Conservation (phyloP, 1,140 invertebrate species). For the Zophobas morio region DNA sequence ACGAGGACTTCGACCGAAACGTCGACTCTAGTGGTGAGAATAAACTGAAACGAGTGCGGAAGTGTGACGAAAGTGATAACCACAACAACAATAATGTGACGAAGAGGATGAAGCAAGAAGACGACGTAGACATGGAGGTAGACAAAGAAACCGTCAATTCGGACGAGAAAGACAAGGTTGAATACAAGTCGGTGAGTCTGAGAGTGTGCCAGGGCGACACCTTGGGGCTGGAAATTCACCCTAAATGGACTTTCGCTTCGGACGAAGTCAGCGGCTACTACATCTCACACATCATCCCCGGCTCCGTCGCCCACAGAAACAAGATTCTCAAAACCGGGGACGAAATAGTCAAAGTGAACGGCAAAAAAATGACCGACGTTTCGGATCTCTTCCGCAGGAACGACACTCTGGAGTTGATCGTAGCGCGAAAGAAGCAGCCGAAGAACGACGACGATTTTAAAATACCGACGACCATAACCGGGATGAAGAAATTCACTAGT, state of each 20-base stretch:
- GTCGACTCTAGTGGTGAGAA: neutral
- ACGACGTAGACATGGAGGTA: neutral
- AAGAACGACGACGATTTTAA: neutral
- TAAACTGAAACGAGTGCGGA: no score
- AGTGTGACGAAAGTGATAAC: neutral
- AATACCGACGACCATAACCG: constrained; percentile 46
- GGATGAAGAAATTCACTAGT: constrained; percentile 61
- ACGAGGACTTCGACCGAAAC: neutral
- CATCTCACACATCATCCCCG: constrained; percentile 73
- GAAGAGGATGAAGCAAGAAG: neutral
- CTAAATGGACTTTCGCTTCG: constrained; percentile 67
- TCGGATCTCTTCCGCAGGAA: constrained; percentile 58
- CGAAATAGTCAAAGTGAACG: constrained; percentile 89
- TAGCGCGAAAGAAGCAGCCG: constrained; percentile 4
- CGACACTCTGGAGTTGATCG: constrained; percentile 24
- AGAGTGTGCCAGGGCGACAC: constrained; percentile 68
- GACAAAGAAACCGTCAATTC: neutral
- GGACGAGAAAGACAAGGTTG: neutral
- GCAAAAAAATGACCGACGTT: constrained; percentile 80
- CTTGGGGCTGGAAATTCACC: constrained; percentile 75
- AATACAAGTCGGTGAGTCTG: neutral
- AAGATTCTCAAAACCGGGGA: constrained; percentile 84
- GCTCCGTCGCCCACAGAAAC: constrained; percentile 76
- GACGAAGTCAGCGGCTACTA: constrained; percentile 71
- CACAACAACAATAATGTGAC: neutral